Percentiles rank a stretch among this genome's conserved stretches.
These are phyloP conservation scores for Thalassarche chlororhynchos DNA, from an alignment of 2,113 vertebrate species.

Conservation along the genomic window DNA sequence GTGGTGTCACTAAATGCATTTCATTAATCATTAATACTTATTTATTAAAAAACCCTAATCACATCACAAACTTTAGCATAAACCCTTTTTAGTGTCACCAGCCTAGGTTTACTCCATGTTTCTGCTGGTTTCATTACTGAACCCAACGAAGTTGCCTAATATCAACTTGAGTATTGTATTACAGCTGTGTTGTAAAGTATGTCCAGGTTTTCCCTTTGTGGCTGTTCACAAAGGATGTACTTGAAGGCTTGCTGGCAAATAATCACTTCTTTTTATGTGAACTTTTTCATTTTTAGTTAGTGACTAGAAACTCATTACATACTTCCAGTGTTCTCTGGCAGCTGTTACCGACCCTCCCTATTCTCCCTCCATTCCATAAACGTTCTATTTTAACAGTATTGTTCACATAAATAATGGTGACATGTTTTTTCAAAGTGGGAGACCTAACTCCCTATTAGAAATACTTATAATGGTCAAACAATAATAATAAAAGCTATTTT, in stretches of 20 bases:
- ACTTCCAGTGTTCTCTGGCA: not conserved
- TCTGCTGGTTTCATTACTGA: not conserved
- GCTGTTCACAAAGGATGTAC: not conserved
- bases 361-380: not conserved
- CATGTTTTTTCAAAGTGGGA: not conserved
- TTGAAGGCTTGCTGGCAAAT: not conserved
- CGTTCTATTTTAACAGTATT: not conserved
- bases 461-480: not conserved
- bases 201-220: not conserved
- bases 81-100: not conserved
- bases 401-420: not conserved
- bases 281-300: not conserved
- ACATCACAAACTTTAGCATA: not conserved
- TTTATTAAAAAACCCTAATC: not conserved
- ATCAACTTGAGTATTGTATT: not conserved
- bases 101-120: not conserved
- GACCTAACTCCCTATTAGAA: not conserved
- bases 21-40: not conserved
- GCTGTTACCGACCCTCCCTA: not conserved
- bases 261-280: not conserved
- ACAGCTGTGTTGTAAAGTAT: not conserved
- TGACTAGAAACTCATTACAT: not conserved
- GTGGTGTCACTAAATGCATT: not conserved
- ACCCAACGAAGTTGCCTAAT: not conserved
- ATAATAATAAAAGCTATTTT: not conserved